Percentiles rank a stretch among this genome's conserved stretches.
These are phyloP conservation scores for Avahi laniger DNA, from an alignment of 2,797 vertebrate species.

Conservation along the genomic window DNA sequence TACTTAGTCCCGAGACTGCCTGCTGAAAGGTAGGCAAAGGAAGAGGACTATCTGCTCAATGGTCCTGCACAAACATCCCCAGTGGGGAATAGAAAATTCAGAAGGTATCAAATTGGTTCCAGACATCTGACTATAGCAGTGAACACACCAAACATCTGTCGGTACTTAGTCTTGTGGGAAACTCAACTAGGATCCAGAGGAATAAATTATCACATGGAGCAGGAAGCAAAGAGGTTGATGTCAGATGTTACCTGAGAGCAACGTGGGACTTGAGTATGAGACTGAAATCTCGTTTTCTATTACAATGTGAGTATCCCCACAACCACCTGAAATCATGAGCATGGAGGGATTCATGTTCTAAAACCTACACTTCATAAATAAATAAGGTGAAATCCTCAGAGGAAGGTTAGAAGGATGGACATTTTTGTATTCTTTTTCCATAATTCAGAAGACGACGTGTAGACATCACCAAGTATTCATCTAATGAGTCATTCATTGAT, in stretches of 20 bases:
- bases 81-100: neutral
- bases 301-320: neutral
- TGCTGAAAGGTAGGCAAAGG: neutral
- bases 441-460: neutral
- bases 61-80: neutral
- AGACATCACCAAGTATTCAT: neutral
- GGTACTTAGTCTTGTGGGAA: neutral
- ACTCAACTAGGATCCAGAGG: neutral
- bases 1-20: neutral
- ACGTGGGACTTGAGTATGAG: neutral
- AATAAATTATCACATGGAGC: neutral
- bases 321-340: neutral
- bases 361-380: neutral
- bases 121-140: neutral
- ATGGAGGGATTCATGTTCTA: neutral
- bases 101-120: neutral
- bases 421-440: neutral
- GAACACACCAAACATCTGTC: neutral
- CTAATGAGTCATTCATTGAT: neutral
- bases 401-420: neutral
- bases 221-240: neutral
- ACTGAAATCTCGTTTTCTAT: neutral
- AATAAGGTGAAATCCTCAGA: neutral
- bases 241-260: neutral
- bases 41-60: neutral